Conservation (phyloP, 2,797 vertebrate genomes). For the Ctenosaura bakeri region DNA sequence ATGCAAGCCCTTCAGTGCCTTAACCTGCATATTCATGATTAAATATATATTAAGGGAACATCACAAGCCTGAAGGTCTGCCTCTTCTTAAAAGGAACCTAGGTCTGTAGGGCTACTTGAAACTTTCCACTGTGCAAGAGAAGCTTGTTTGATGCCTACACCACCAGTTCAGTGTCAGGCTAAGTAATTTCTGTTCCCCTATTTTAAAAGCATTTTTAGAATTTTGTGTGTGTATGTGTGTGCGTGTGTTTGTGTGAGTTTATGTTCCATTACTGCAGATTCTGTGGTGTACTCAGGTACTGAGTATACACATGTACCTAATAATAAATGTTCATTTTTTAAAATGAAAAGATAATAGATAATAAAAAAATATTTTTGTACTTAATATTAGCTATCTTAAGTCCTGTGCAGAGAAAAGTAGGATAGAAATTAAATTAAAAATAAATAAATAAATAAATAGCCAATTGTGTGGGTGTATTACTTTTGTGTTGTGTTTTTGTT, state of each 20-base stretch:
- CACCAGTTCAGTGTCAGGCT: too few relatives aligned
- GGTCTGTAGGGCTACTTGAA: not conserved
- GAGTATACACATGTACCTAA: not conserved
- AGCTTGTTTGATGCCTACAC: not conserved
- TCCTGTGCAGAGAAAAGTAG: too few relatives aligned
- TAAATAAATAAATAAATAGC: too few relatives aligned
- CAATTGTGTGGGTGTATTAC: not conserved
- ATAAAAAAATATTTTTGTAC: not conserved
- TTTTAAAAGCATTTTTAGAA: too few relatives aligned
- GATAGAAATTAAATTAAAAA: too few relatives aligned
- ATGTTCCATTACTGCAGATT: too few relatives aligned
- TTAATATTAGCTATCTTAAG: not conserved
- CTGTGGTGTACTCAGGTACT: too few relatives aligned
- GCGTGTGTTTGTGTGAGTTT: too few relatives aligned
- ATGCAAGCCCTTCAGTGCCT: not conserved
- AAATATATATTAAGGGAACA: not conserved
- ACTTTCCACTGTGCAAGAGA: not conserved
- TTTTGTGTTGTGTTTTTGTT: not conserved
- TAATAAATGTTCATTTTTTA: not conserved
- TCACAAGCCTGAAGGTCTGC: not conserved
- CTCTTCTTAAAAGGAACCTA: not conserved
- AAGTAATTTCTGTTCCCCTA: too few relatives aligned
- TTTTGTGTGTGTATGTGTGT: too few relatives aligned
- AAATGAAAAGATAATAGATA: not conserved
- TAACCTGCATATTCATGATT: not conserved